Evolutionary conservation across 2,888 invertebrate genomes (phyloP), one percentile per base, ranked within the genome.

Genomic region (Acrocyrtus sp.): DNA sequence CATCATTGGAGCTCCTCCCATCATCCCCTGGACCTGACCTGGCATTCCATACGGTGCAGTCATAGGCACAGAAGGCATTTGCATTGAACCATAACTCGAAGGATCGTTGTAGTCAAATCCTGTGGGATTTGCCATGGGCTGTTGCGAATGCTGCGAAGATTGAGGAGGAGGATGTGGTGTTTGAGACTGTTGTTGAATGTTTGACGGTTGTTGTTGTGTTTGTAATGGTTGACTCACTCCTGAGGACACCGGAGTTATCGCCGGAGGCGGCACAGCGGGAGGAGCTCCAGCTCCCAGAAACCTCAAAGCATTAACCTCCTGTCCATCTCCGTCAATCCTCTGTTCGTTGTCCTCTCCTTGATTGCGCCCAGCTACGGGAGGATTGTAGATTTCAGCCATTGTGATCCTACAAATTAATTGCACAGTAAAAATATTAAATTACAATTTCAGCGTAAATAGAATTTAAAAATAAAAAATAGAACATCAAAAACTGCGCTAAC

Each of bases 271-370:
- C 8, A 51, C 53, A 24, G 53, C 63, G 4, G 61, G 50, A 19
- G 74, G 68, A 19, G 39, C 68, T 26, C 58, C 63, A 24, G 53
- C 51, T 6, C 56, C 58, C 2, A 72, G 29, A 60, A 66, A 70
- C 27, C 63, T 45, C n/a, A 60, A n/a, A 2, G 74, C 63, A 15
- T 76, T 65, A 12, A 74, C 77, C 56, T 77, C 74, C 50, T 74
- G 68, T 6, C 77, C 77, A 50, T 77, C 77, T 0, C 77, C 77
- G 50, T 72, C 74, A 53, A 77, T 77, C 22, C 77, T 48, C 12
- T 68, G 70, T 51, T 70, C 62, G 21, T 70, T 70, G 17, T 62
- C 57, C 22, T 48, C 50, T 2, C 29, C 21, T 15, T 21, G 50
- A 29, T 29, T 61, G 1, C 10, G 34, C 1, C 39, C 61, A 60